Evolutionary conservation across 2,113 vertebrate species (phyloP).

Genomic region (Caracal caracal): DNA sequence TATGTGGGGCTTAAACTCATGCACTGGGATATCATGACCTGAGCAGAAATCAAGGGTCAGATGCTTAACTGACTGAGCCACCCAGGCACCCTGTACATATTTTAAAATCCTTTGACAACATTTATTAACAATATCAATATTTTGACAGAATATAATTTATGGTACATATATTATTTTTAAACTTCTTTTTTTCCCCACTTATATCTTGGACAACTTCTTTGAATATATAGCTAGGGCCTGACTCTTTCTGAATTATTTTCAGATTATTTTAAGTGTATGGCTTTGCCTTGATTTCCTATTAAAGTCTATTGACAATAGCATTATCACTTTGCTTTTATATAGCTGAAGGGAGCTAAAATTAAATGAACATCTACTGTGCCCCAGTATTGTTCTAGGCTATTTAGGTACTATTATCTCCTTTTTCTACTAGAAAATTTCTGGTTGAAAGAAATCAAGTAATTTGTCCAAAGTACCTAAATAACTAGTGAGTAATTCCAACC

Average conservation of each 20-base stretch:
- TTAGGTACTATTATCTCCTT: neutral
- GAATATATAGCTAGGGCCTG: neutral
- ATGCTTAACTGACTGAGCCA: neutral
- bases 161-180: neutral
- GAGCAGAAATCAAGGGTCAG: neutral
- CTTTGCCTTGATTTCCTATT: neutral
- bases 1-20: neutral
- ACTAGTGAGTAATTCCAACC: neutral
- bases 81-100: neutral
- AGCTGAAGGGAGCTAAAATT: neutral
- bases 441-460: neutral
- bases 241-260: neutral
- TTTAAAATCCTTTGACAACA: neutral
- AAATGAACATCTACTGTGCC: neutral
- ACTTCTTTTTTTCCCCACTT: neutral
- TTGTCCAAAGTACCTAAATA: neutral
- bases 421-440: neutral
- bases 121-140: neutral
- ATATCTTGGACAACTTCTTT: neutral
- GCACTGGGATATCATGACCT: neutral
- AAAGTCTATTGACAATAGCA: neutral
- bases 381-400: neutral
- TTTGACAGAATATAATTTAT: neutral
- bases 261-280: neutral
- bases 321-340: neutral